Evolutionary conservation across 2,888 invertebrate genomes (phyloP), one percentile per base, ranked within the genome.

Genomic region (Zootermopsis nevadensis): DNA sequence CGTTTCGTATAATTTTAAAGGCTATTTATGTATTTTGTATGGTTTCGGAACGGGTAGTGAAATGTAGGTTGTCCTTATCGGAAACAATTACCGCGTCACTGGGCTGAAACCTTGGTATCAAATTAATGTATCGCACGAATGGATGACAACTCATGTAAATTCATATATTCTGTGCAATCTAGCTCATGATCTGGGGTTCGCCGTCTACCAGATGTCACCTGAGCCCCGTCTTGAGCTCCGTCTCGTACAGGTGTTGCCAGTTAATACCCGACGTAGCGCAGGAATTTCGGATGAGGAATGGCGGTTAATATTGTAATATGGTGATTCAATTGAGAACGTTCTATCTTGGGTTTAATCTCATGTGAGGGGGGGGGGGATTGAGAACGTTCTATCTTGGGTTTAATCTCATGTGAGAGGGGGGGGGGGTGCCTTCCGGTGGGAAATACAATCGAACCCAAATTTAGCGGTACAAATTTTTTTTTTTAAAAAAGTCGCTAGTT

Each of bases 141-240:
- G 79, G 60, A 66, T 79, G 60, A 60, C 60, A 79, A 79, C 79
- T 79, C 79, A 79, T 79, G 79, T 79, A 79, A 79, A 79, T 79
- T 79, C 79, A 79, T 79, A n/a, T 53, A 24, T 42, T 66, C 33
- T 66, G 35, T 38, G 79, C 38, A 79, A 79, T 79, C 79, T 79
- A 55, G n/a, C 33, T 22, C 60, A 33, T 55, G 66, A 66, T 79
- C 60, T 79, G 10, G 10, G 4, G 24, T 38, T 33, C 38, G 27
- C 79, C 60, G 79, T 79, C 48, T 53, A 27, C 79, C 79, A 79
- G 79, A 79, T 79, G 79, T 79, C 79, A 79, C 79, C 66, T 60
- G 66, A 79, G 76, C 27, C 31, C 12, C 77, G 31, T 77, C 31
- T 77, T 55, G 77, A 77, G 22, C 48, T 22, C n/a, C 22, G 33